phyloP scores from a whole-genome alignment of 2,888 invertebrate species.

The Melanophora roralis region DNA sequence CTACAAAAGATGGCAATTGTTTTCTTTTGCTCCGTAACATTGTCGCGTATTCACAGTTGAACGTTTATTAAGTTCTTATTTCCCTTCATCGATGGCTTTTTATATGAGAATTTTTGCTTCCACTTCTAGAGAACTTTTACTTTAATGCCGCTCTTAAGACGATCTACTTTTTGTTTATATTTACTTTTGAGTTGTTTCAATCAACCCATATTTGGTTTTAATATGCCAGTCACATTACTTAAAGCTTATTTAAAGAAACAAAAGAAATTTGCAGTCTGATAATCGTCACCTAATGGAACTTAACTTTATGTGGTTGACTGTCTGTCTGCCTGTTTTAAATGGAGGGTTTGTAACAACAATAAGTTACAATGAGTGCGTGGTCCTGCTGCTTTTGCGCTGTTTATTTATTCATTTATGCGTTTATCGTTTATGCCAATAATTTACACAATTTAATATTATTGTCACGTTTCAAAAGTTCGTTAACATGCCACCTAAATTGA shows the following conservation, averaged over 20 bases:
- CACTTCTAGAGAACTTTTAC: constrained; percentile 39
- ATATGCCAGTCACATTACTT: constrained; percentile 49
- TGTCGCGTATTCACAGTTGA: constrained; percentile 35
- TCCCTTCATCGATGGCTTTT: constrained; percentile 44
- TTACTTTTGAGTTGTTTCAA: not conserved
- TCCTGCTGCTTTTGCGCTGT: constrained; percentile 52
- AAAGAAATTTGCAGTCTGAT: too few species aligned
- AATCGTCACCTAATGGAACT: not conserved
- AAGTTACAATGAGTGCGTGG: constrained; percentile 12
- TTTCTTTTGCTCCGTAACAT: constrained; percentile 46
- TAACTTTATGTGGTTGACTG: not conserved
- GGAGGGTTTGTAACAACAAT: constrained; percentile 12
- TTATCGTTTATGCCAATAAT: constrained; percentile 16
- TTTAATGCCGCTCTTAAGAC: constrained; percentile 1
- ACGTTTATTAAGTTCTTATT: constrained; percentile 51
- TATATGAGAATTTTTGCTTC: constrained; percentile 20
- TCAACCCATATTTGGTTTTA: not conserved
- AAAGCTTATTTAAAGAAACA: constrained; percentile 14
- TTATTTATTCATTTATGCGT: not conserved
- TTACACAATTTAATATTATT: constrained; percentile 24
- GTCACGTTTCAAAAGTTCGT: constrained; percentile 33
- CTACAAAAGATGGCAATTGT: not conserved
- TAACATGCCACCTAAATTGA: constrained; percentile 25
- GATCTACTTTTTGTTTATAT: not conserved
- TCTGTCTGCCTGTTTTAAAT: constrained; percentile 13